phyloP scores from a whole-genome alignment of 2,888 invertebrate species.

The Gisinianus flammeolus region DNA sequence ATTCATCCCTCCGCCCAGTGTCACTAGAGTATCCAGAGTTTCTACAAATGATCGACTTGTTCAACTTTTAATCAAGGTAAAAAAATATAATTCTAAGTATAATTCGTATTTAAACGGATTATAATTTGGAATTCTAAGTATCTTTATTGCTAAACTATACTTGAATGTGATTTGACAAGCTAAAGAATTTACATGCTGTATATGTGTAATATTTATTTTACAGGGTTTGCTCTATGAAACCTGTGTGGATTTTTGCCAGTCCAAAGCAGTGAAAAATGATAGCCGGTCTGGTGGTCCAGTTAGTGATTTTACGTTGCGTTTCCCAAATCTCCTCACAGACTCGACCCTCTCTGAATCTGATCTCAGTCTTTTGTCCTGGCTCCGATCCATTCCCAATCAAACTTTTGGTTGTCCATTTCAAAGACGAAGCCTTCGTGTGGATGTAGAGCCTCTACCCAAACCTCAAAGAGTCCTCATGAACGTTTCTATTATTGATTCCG shows the following conservation, averaged over 20 bases:
- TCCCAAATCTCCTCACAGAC: slow-evolving; percentile 53
- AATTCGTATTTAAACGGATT: too few species aligned
- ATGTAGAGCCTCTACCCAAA: slow-evolving; percentile 84
- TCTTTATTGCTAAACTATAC: too few species aligned
- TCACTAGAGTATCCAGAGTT: slow-evolving; percentile 64
- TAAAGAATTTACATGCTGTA: too few species aligned
- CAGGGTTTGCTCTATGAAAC: slow-evolving; percentile 88
- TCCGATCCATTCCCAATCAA: slow-evolving; percentile 86
- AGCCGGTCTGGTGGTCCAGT: slow-evolving; percentile 42
- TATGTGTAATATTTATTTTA: slow-evolving; percentile 34
- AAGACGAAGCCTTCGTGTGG: slow-evolving; percentile 74
- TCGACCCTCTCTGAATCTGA: slow-evolving; percentile 73
- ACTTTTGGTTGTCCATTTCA: slow-evolving; percentile 95
- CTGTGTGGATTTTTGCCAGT: slow-evolving; percentile 94
- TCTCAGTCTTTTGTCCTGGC: slow-evolving; percentile 88
- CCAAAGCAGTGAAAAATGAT: slow-evolving; percentile 72
- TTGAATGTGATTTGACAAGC: too few species aligned
- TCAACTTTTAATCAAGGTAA: too few species aligned
- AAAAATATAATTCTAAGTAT: too few species aligned
- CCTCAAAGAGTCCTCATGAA: slow-evolving; percentile 64
- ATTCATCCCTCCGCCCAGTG: slow-evolving; percentile 71
- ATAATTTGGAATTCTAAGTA: too few species aligned
- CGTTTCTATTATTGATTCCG: slow-evolving; percentile 57
- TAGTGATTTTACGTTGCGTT: slow-evolving; percentile 48
- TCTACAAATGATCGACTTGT: too few species aligned